Percentiles rank a stretch among this genome's conserved stretches.
Evolutionary conservation across 30 jellyfish, hydroid and myxozoan species (phyloP).

Genomic region (Aurelia coerulea): DNA sequence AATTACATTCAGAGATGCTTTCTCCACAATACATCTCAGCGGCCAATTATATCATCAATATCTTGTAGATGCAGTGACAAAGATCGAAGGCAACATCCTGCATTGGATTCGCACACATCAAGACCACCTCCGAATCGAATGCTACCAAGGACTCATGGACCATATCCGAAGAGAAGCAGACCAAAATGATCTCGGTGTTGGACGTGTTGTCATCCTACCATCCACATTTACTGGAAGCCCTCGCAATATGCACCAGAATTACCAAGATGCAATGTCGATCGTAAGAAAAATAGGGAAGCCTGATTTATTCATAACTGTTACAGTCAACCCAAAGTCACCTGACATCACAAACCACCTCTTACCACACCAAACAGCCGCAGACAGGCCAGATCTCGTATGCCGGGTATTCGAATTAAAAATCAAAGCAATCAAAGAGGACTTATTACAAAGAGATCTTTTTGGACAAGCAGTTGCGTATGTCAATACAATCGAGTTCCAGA

Average conservation of each 20-base stretch:
- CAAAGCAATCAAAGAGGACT: slow-evolving; percentile 14
- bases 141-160: slow-evolving; percentile 5
- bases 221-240: slow-evolving; percentile 35
- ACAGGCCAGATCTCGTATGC: slow-evolving; percentile 55
- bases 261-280: slow-evolving; percentile 53
- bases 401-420: slow-evolving; percentile 40
- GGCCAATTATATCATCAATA: not conserved
- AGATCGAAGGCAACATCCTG: not conserved
- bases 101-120: not conserved
- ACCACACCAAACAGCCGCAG: not conserved
- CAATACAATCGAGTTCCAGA: slow-evolving; percentile 51
- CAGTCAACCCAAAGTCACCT: not conserved
- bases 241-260: slow-evolving; percentile 41
- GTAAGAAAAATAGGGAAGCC: not conserved
- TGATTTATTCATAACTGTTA: not conserved
- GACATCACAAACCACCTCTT: slow-evolving; percentile 5
- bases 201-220: slow-evolving; percentile 58
- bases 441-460: slow-evolving; percentile 8
- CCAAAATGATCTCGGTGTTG: slow-evolving; percentile 3
- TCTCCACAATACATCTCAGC: not conserved
- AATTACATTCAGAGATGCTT: not conserved
- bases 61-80: not conserved
- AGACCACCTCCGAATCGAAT: not conserved
- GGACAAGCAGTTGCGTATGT: slow-evolving; percentile 48
- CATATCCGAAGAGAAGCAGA: not conserved